Conservation (phyloP, 2,888 invertebrate species). For the Synanthedon andrenaeformis region DNA sequence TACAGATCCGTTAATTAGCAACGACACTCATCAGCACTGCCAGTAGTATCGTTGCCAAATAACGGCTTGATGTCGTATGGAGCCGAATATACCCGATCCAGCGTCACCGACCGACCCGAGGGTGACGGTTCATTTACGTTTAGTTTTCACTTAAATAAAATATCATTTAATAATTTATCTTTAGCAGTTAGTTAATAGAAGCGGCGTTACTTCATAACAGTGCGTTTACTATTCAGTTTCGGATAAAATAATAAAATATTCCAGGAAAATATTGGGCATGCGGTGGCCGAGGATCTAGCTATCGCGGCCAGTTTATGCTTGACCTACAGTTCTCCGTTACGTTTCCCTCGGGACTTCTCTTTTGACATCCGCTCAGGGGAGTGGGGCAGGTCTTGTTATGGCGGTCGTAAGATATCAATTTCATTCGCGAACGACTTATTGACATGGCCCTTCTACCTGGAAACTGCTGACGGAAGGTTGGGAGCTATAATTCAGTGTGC, state of each 20-base stretch:
- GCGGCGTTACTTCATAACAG: constrained; percentile 8
- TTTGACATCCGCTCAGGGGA: not conserved
- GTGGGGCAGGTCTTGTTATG: not conserved
- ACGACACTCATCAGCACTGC: no score
- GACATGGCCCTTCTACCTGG: constrained; percentile 4
- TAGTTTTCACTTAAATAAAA: no score
- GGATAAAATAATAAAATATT: constrained; percentile 3
- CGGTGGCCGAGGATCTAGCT: constrained; percentile 1
- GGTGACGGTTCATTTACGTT: no score
- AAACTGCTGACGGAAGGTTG: constrained; percentile 5
- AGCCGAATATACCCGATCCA: no score
- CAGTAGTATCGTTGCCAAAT: no score
- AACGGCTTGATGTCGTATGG: no score
- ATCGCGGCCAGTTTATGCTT: not conserved
- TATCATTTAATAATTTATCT: no score
- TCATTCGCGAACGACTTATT: constrained; percentile 2
- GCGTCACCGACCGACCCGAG: no score
- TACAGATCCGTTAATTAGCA: no score
- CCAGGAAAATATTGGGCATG: constrained; percentile 2
- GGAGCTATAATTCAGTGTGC: constrained; percentile 2
- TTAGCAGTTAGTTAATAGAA: not conserved
- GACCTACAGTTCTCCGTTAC: not conserved
- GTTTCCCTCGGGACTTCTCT: not conserved
- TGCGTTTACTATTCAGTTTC: constrained; percentile 2
- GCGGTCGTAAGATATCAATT: not conserved